These are phyloP conservation scores for Lycocerus yunnanus DNA, from an alignment of 2,888 invertebrate genomes.

Conservation along the genomic window DNA sequence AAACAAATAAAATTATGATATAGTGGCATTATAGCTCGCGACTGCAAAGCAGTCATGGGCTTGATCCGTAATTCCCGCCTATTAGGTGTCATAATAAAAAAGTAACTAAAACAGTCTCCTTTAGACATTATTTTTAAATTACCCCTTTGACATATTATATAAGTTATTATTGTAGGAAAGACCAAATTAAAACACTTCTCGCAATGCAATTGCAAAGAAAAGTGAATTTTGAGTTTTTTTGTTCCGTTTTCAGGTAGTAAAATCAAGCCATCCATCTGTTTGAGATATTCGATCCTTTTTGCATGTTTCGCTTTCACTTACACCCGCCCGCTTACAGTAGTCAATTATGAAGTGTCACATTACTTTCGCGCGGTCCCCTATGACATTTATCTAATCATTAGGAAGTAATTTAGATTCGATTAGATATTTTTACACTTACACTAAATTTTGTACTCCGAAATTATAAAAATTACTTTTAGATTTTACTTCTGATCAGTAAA, in stretches of 20 bases:
- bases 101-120: neutral
- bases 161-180: neutral
- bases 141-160: neutral
- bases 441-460: neutral
- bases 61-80: neutral
- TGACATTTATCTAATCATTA: neutral
- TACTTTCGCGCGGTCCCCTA: neutral
- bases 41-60: neutral
- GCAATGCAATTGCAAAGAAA: neutral
- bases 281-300: neutral
- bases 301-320: neutral
- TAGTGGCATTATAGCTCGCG: neutral
- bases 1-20: neutral
- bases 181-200: neutral
- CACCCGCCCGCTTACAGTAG: neutral
- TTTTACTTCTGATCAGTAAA: neutral
- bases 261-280: neutral
- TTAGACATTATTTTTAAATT: neutral
- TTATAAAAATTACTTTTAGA: neutral
- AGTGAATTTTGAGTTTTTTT: neutral
- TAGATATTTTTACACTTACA: neutral
- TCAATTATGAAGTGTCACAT: neutral
- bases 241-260: neutral
- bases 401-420: neutral
- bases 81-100: neutral